Base-by-base conservation (phyloP, 1,140 invertebrate species). In the Polypedilum pembai region DNA sequence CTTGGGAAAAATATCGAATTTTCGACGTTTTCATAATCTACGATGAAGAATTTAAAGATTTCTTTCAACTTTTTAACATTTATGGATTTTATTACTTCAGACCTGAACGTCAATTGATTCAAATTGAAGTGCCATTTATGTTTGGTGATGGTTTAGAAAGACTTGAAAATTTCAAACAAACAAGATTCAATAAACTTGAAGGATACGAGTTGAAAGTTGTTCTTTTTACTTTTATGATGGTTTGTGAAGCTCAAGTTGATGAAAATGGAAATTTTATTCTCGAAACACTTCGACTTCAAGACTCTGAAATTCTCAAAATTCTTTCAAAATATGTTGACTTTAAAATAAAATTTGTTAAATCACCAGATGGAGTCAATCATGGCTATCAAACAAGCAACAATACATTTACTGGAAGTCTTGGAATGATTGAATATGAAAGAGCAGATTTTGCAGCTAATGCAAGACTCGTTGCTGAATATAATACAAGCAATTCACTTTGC, bases 401-500 rank as follows among this genome's bases (percentile, higher is more conserved):
- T 18, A 69, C 65, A 2, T 69, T 69, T 10, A 69, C 65, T 12
- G 65, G 65, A 69, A 69, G 65, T 10, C 18, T 69, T 4, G 65
- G 65, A 7, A 21, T 21, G 20, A 5, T 69, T 18, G 65, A 69
- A 69, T 69, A 69, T 69, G 65, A 69, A 8, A 0, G 18, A 18
- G 65, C 65, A 20, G 65, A 69, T 69, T 69, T 69, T 0, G 65
- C 20, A 8, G 65, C 65, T 18, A 69, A 69, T 20, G 17, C 65
- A 69, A 18, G 65, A 69, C 20, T 69, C 8, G 20, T 69, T 69
- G 65, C 65, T 8, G 20, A 69, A 7, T 69, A 69, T 69, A 69
- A 69, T 10, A 69, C 65, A 21, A 69, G n/a, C 2, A 69, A 69
- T 8, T 18, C 65, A 1, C 18, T 69, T 3, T 69, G 17, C 7